Percentiles rank a stretch among this genome's conserved stretches.
Evolutionary conservation across 2,113 vertebrate species (phyloP).

Genomic region (Heteronetta atricapilla): DNA sequence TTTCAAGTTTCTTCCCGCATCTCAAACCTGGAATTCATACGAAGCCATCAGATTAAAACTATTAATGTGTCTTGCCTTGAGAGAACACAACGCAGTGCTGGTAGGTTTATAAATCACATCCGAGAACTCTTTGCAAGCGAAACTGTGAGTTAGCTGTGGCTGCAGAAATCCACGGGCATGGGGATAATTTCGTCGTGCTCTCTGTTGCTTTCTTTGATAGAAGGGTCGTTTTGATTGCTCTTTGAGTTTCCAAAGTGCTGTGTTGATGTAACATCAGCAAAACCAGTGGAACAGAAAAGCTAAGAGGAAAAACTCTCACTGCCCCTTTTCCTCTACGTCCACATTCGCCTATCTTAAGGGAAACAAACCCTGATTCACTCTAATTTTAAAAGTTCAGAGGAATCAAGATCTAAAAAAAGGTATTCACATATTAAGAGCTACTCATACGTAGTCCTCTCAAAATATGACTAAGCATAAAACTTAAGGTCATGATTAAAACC

Average conservation of each 20-base stretch:
- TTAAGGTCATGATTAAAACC: neutral
- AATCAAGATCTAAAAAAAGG: neutral
- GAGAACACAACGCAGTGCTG: neutral
- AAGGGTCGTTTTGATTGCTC: neutral
- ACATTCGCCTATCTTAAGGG: neutral
- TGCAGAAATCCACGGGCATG: neutral
- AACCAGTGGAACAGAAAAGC: neutral
- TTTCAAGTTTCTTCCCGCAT: slow-evolving; percentile 60
- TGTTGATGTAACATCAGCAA: neutral
- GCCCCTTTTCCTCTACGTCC: neutral
- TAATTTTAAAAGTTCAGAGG: neutral
- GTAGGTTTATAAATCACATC: slow-evolving; percentile 22
- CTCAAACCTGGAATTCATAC: slow-evolving; percentile 38
- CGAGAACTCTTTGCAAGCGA: neutral
- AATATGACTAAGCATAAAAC: neutral
- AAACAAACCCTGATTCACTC: neutral
- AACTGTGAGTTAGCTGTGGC: neutral
- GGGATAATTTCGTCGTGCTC: neutral
- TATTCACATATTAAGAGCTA: neutral
- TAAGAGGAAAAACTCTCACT: neutral
- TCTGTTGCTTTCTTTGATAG: neutral
- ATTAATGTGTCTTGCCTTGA: neutral
- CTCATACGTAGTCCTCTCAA: neutral
- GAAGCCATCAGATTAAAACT: slow-evolving; percentile 45
- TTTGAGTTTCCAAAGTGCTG: neutral